Evolutionary conservation across 2,797 vertebrate species (phyloP), one percentile per base, ranked within the genome.

Genomic region (Danio aesculapii): DNA sequence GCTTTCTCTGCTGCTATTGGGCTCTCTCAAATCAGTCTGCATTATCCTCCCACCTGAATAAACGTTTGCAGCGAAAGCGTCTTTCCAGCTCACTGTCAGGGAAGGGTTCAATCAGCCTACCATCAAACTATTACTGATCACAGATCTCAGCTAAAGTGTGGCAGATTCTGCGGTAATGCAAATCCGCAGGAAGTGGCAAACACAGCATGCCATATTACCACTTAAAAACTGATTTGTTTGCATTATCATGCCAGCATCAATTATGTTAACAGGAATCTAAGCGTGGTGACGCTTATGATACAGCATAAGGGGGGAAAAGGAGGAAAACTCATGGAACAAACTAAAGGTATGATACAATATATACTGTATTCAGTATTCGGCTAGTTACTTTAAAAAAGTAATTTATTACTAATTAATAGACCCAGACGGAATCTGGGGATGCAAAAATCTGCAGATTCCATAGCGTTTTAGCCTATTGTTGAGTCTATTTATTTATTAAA

Each of bases 21-120:
- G 88, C 92, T 93, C 92, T 91, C 91, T 92, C 90, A 94, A 93
- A 94, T 94, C 92, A 90, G 89, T 85, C 76, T 87, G 92, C 90
- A 93, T 90, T 93, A 93, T 93, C 85, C 86, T 82, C 90, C 92
- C 92, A 93, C 93, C 92, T 88, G 89, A 89, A 85, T 93, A 94
- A 93, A 94, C 93, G 91, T 92, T 91, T 87, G 52, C 86, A 91
- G 93, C 14, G 8, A 57, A 92, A 83, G 83, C 91, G 92, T 93
- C 85, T 91, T 89, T 89, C 90, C 92, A 90, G 93, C 92, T 93
- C 91, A 89, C 88, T 83, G 91, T 92, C 80, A 76, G 62, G 58
- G 90, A 92, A 91, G 90, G 90, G 91, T 93, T 90, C 89, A 94
- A 92, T 93, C 89, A 80, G 77, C 19, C 43, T 71, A 30, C 58